These are phyloP conservation scores for Aporophyla lueneburgensis DNA, from an alignment of 2,888 invertebrate species.

Conservation along the genomic window DNA sequence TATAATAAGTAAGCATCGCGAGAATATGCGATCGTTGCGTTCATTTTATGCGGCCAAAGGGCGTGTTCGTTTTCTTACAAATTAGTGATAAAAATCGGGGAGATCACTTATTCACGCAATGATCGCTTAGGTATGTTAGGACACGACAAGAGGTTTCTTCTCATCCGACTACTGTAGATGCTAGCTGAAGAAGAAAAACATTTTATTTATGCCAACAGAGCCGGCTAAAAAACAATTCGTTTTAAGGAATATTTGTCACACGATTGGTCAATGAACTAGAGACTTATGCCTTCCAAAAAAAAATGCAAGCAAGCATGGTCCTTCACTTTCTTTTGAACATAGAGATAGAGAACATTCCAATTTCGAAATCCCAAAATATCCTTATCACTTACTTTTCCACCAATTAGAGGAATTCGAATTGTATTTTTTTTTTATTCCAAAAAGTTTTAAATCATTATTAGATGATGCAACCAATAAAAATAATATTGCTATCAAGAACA, in stretches of 20 bases:
- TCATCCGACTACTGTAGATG: background rate
- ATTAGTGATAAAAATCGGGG: background rate
- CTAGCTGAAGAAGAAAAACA: background rate
- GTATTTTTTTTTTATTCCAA: background rate
- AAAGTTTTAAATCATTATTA: background rate
- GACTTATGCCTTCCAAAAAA: background rate
- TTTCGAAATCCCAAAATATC: slow-evolving; percentile 2
- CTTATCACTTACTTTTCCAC: slow-evolving; percentile 18
- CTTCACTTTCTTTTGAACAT: slow-evolving; percentile 29
- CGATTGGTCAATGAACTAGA: background rate
- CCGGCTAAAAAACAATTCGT: background rate
- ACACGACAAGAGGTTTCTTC: background rate
- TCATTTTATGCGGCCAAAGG: no score
- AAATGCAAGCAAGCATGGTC: slow-evolving; percentile 28
- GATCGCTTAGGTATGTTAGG: background rate
- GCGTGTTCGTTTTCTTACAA: background rate
- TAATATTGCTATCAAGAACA: background rate
- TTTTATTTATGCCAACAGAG: background rate
- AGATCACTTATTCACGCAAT: no score
- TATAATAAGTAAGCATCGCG: background rate
- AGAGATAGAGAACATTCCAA: slow-evolving; percentile 7
- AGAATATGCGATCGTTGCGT: no score
- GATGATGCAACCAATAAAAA: background rate
- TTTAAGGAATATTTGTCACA: background rate
- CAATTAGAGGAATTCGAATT: background rate